Percentiles rank a stretch among this genome's conserved stretches.
phyloP scores from a whole-genome alignment of 2,797 vertebrate species.

The Notoglanidium macrostoma region DNA sequence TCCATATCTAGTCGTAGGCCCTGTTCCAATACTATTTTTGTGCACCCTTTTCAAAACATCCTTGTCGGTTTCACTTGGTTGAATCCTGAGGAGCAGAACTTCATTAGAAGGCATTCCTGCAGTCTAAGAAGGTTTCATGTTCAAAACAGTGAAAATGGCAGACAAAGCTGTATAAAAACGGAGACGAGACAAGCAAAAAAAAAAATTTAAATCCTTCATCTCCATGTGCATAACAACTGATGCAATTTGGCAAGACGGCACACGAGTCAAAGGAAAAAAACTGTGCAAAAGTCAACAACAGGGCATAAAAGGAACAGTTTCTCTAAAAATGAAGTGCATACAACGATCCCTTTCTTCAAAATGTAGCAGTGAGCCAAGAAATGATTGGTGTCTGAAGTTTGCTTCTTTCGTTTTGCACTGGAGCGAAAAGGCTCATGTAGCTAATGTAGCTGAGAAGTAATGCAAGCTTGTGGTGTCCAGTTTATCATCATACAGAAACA shows the following conservation, averaged over 20 bases:
- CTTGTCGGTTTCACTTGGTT: not conserved
- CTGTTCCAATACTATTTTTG: constrained; percentile 15
- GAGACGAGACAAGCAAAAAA: not conserved
- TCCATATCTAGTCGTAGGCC: not conserved
- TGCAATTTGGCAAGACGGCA: constrained; percentile 4
- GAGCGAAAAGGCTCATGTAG: not conserved
- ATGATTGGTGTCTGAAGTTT: not conserved
- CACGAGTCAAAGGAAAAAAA: not conserved
- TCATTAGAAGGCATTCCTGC: constrained; percentile 20
- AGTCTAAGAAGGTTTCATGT: not conserved
- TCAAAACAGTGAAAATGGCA: not conserved
- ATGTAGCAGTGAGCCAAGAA: not conserved
- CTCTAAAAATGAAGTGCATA: not conserved
- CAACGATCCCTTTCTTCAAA: not conserved
- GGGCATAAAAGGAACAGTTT: constrained; percentile 5
- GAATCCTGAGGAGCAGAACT: constrained; percentile 12
- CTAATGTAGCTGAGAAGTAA: not conserved
- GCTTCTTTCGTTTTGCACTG: not conserved
- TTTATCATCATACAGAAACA: not conserved
- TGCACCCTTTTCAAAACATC: not conserved
- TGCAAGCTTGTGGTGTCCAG: no score
- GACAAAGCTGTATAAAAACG: not conserved
- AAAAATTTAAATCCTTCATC: not conserved
- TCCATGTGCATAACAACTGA: not conserved
- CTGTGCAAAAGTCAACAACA: not conserved